Base-by-base conservation (phyloP, 1,140 invertebrate species). In the Drosophila ironensis region DNA sequence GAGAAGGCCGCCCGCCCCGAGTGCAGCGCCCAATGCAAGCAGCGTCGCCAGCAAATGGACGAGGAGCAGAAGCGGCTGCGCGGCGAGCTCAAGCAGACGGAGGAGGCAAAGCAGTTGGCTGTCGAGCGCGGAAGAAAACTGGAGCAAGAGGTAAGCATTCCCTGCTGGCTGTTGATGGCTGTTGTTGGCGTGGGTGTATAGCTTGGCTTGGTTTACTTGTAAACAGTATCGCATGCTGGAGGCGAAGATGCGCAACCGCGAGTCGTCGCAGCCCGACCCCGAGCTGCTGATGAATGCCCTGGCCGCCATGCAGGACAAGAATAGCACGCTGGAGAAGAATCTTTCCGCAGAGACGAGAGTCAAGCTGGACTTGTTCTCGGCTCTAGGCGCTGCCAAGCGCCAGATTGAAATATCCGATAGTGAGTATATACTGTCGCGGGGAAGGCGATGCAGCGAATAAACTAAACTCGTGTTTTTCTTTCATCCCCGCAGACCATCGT, bases 351-450 rank as follows among this genome's bases (percentile, higher is more conserved):
- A 99, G 92, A 99, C 97, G 38, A 93, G 97, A 59, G 95, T 99
- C 90, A 99, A 99, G 91, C 93, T 99, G 56, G 97, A 99, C 92
- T 92, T 99, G 52, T 98, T 99, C 91, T 98, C 97, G 52, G 98
- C 97, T 56, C 93, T 99, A 27, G 98, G 97, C 14, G 98, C 98
- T 90, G 97, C 96, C 28, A 98, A 98, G 91, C 92, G 97, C 37
- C 96, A 98, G 89, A 92, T 99, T 63, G 96, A 97, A 91, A 96
- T 98, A 89, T 94, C 95, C 91, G 96, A 98, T 90, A 94, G 97
- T 98, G 91, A 92, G 57, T 68, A 20, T 9, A 4, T 0, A 27
- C 1, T 20, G 20, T 0, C 0, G 14, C n/a, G n/a, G n/a, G n/a
- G n/a, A 8, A 2, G 4, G 5, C 12, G 11, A 8, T 17, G 4